These are phyloP conservation scores for Myotis davidii DNA, from an alignment of 2,113 vertebrate genomes.

Conservation along the genomic window DNA sequence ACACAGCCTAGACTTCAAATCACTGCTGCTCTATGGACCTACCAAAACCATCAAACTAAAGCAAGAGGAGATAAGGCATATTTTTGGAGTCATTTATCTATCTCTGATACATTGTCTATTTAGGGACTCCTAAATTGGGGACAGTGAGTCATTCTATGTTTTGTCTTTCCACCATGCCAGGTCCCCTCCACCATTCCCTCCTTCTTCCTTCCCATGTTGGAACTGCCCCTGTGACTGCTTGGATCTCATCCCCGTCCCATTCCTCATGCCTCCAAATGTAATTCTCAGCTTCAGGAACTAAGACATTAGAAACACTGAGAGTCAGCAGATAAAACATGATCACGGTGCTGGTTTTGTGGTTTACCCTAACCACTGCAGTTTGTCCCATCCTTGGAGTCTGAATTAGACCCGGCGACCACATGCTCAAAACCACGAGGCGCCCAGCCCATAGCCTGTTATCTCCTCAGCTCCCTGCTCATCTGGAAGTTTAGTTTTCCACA, in stretches of 20 bases:
- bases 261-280: neutral
- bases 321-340: too few relatives aligned
- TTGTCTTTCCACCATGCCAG: neutral
- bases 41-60: neutral
- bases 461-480: neutral
- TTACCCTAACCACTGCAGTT: neutral
- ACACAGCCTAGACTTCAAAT: neutral
- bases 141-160: neutral
- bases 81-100: neutral
- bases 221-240: neutral
- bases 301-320: neutral
- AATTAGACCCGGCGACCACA: neutral
- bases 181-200: neutral
- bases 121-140: neutral
- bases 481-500: neutral
- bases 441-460: neutral
- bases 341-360: rapidly evolving
- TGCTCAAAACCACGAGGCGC: neutral
- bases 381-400: neutral
- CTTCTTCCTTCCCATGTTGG: neutral
- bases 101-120: neutral
- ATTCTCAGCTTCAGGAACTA: neutral
- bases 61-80: neutral
- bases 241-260: neutral
- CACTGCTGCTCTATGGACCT: neutral